These are phyloP conservation scores for Arctopsyche grandis DNA, from an alignment of 1,140 invertebrate genomes.

Conservation along the genomic window DNA sequence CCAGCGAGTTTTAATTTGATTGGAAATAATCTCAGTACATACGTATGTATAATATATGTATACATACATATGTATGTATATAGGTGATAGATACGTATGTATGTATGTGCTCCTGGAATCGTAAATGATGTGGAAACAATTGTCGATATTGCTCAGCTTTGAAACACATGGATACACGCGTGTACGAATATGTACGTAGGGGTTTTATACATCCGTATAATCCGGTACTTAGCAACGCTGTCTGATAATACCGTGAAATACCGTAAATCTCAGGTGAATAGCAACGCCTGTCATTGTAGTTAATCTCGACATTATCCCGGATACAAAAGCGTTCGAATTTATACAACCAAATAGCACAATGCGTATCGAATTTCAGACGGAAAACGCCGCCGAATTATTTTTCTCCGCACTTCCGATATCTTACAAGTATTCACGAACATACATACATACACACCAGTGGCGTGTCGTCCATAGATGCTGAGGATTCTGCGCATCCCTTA, in stretches of 20 bases:
- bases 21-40: not conserved
- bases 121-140: too few relatives aligned
- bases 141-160: too few relatives aligned
- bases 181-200: too few relatives aligned
- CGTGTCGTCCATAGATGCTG: too few relatives aligned
- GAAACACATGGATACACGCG: too few relatives aligned
- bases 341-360: not conserved
- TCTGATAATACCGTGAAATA: slow-evolving; percentile 4
- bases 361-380: not conserved
- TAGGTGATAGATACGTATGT: not conserved
- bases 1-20: too few relatives aligned
- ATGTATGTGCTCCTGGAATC: too few relatives aligned
- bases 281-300: slow-evolving; percentile 24
- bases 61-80: not conserved
- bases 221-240: not conserved
- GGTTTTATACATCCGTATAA: not conserved
- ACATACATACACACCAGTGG: not conserved
- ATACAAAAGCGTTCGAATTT: slow-evolving; percentile 7
- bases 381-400: not conserved
- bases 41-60: not conserved
- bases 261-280: slow-evolving; percentile 29
- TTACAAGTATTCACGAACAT: not conserved
- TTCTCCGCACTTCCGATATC: not conserved
- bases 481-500: too few relatives aligned
- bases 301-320: slow-evolving; percentile 29